Base-by-base conservation (phyloP, 2,797 vertebrate species). In the Chaenodraco wilsoni region DNA sequence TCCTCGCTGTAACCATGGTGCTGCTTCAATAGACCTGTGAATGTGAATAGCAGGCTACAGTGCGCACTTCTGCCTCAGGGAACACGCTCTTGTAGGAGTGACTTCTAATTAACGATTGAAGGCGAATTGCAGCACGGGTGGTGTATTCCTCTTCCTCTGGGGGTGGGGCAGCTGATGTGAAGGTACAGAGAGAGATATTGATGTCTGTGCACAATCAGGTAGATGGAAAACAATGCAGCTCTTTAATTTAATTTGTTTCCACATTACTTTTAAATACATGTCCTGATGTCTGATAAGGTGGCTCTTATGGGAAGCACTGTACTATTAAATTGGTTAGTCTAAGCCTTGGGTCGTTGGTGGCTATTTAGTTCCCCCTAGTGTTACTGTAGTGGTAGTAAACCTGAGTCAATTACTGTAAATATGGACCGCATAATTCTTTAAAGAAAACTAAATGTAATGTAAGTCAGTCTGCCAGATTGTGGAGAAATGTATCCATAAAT, bases 301-400 rank as follows among this genome's bases (percentile, higher is more conserved):
- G 8, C 6, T 58, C 21, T 56, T 33, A 2, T 56, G 15, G 17
- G 41, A 48, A 78, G 48, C 13, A 17, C 41, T 37, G 23, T n/a
- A 16, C 13, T 23, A 8, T 59, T 44, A 37, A 51, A 67, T 11
- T 17, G 12, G 2, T 73, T 21, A 14, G 44, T 64, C 14, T 15
- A 8, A 27, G 13, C 7, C 3, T 8, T 11, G 10, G 17, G 23
- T 9, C 1, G 17, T 52, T n/a, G 41, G 23, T n/a, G 33, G 71
- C 17, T 61, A n/a, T 79, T 67, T 86, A 67, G 80, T 60, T 56
- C 89, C 88, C 83, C 65, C 92, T 88, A 88, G 88, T 85, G 92
- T 50, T 70, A 10, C 23, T 74, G 37, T 21, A 63, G 62, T 41
- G 72, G 61, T 87, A 63, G 67, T 81, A 56, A 68, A 68, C 6